Evolutionary conservation across 1,140 invertebrate genomes (phyloP).

Genomic region (Xylocopa sonorina): DNA sequence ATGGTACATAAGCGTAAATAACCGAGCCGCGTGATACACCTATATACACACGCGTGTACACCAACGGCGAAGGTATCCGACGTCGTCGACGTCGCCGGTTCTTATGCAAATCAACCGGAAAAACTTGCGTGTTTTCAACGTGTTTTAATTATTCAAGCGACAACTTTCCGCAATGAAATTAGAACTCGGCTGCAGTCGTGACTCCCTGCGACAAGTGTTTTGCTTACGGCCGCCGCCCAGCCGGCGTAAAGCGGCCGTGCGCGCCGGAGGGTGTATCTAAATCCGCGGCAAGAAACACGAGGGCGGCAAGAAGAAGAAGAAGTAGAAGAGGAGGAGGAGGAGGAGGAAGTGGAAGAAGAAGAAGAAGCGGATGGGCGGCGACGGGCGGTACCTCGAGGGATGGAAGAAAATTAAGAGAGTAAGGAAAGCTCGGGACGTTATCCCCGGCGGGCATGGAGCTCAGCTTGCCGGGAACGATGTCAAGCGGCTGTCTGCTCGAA

Average conservation of each 20-base stretch:
- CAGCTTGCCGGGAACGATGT: slow-evolving; percentile 43
- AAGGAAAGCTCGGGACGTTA: slow-evolving; percentile 52
- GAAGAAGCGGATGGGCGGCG: not conserved
- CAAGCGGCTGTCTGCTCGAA: slow-evolving; percentile 49
- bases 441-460: slow-evolving; percentile 30
- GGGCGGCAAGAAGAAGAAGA: not conserved
- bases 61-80: not conserved
- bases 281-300: slow-evolving; percentile 58
- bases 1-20: slow-evolving; percentile 42
- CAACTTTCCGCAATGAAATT: slow-evolving; percentile 81
- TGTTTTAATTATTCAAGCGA: slow-evolving; percentile 80
- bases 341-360: not conserved
- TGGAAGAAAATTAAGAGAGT: slow-evolving; percentile 66
- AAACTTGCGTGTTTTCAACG: slow-evolving; percentile 77
- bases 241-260: slow-evolving; percentile 39
- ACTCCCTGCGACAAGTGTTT: slow-evolving; percentile 77
- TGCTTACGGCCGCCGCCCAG: slow-evolving; percentile 71
- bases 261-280: slow-evolving; percentile 55
- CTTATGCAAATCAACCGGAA: slow-evolving; percentile 73
- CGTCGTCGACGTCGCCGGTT: slow-evolving; percentile 49
- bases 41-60: not conserved
- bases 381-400: slow-evolving; percentile 8
- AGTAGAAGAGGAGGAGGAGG: not conserved
- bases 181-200: slow-evolving; percentile 76
- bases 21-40: not conserved